A percentile compares a stretch with the other conserved stretches of the same genome.
These are phyloP conservation scores for Hypercompe scribonia DNA, from an alignment of 2,888 invertebrate species.

Conservation along the genomic window DNA sequence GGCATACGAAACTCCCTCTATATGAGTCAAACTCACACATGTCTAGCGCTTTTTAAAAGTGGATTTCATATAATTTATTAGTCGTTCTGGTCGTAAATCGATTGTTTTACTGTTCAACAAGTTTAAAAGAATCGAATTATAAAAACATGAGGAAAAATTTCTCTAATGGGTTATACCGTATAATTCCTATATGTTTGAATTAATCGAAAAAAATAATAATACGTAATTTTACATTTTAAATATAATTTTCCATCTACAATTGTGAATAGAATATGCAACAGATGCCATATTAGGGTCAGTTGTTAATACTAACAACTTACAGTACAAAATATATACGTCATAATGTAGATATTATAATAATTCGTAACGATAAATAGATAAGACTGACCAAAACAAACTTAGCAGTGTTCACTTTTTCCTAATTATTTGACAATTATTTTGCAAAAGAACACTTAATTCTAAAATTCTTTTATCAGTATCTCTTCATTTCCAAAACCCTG, in stretches of 20 bases:
- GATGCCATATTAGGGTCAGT: too few relatives aligned
- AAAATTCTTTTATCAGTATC: background rate
- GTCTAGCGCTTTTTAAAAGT: background rate
- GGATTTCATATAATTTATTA: background rate
- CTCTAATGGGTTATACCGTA: background rate
- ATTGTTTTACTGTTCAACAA: background rate
- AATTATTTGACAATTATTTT: background rate
- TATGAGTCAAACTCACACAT: background rate
- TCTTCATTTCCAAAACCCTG: background rate
- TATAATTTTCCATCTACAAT: too few relatives aligned
- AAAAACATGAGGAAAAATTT: background rate
- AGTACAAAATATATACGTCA: too few relatives aligned
- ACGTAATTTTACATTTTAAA: too few relatives aligned
- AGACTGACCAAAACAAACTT: too few relatives aligned
- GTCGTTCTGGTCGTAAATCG: conserved; percentile 1
- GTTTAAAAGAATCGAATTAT: background rate
- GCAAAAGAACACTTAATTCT: background rate
- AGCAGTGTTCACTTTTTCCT: background rate
- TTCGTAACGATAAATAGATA: too few relatives aligned
- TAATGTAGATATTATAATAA: too few relatives aligned
- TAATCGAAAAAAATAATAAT: too few relatives aligned
- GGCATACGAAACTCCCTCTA: background rate
- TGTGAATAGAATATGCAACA: too few relatives aligned
- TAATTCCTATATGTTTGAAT: background rate
- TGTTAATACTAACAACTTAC: too few relatives aligned